A percentile compares a stretch with the other conserved stretches of the same genome.
These are phyloP conservation scores for Pangasianodon hypophthalmus DNA, from an alignment of 2,113 vertebrate species.

Conservation along the genomic window DNA sequence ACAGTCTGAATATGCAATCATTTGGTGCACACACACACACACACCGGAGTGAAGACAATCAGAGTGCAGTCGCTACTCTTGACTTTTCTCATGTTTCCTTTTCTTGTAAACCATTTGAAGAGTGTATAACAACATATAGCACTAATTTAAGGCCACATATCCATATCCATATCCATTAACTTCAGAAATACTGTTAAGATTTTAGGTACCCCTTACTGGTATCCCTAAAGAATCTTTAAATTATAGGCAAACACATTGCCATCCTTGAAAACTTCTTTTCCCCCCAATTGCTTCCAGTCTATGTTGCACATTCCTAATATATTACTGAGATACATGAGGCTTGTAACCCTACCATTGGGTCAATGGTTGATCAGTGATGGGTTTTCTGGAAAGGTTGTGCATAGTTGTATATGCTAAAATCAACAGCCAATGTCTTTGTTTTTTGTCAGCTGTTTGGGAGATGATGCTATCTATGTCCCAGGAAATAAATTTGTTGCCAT, in stretches of 20 bases:
- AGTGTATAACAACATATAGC: neutral
- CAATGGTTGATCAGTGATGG: neutral
- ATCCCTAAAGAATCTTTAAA: neutral
- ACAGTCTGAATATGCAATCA: neutral
- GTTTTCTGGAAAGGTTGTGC: neutral
- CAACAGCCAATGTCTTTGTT: neutral
- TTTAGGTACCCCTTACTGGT: neutral
- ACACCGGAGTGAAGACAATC: neutral
- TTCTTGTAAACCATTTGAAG: neutral
- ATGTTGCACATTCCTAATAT: neutral
- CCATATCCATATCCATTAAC: neutral
- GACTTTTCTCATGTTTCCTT: neutral
- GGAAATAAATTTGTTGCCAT: neutral
- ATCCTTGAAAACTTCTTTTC: neutral
- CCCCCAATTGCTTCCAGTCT: neutral
- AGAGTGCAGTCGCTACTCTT: neutral
- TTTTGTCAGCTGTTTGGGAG: neutral
- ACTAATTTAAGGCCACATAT: neutral
- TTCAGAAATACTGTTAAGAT: neutral
- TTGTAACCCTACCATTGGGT: neutral
- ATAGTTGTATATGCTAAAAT: neutral
- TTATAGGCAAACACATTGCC: neutral
- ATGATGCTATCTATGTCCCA: neutral
- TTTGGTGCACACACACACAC: neutral
- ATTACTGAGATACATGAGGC: neutral